Conservation (phyloP, 1,140 invertebrate species). For the Drusus annulatus region DNA sequence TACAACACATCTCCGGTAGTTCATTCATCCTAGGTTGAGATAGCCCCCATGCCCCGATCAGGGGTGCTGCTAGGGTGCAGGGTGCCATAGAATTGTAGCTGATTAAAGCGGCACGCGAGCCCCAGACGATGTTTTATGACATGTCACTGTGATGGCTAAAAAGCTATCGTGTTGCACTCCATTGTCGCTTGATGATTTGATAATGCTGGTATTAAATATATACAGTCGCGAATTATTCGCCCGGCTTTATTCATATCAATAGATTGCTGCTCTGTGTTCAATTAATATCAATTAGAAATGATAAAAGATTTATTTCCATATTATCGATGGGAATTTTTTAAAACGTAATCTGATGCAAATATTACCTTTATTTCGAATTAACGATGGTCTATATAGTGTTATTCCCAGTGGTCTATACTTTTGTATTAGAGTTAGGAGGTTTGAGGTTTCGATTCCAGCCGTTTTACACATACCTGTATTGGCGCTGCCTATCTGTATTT, state of each 20-base stretch:
- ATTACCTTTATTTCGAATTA: too few relatives aligned
- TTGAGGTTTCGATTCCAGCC: too few relatives aligned
- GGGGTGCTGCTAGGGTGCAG: not conserved
- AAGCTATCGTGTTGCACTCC: conserved; percentile 33
- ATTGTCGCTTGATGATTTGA: conserved; percentile 17
- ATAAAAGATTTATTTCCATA: not conserved
- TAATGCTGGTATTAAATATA: conserved; percentile 22
- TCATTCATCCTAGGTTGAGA: not conserved
- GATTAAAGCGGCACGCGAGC: conserved; percentile 29
- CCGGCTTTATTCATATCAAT: conserved; percentile 13
- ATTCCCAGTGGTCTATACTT: too few relatives aligned
- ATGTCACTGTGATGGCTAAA: conserved; percentile 22
- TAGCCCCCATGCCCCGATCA: conserved; percentile 6
- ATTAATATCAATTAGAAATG: not conserved
- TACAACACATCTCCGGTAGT: too few relatives aligned
- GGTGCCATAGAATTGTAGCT: conserved; percentile 5
- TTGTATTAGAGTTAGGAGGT: too few relatives aligned
- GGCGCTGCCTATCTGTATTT: too few relatives aligned
- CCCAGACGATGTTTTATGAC: conserved; percentile 30
- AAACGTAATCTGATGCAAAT: too few relatives aligned
- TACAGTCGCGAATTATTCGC: conserved; percentile 20
- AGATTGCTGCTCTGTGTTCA: not conserved
- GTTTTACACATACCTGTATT: too few relatives aligned
- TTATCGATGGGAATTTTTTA: too few relatives aligned
- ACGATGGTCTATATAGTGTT: too few relatives aligned